phyloP scores from a whole-genome alignment of 2,888 invertebrate genomes.

The Phalera bucephala region DNA sequence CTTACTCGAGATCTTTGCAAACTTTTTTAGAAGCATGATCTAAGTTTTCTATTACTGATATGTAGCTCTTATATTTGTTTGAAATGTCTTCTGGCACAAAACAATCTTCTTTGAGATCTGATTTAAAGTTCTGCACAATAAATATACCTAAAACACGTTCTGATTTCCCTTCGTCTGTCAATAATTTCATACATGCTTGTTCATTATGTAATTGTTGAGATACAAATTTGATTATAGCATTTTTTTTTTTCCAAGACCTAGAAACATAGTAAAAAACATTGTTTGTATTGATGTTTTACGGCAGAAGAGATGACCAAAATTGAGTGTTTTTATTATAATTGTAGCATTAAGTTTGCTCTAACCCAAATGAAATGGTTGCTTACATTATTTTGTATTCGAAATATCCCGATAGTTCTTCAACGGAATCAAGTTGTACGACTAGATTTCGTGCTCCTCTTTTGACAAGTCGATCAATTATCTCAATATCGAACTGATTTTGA shows the following conservation, averaged over 20 bases:
- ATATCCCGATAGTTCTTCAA: slow-evolving; percentile 31
- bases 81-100: slow-evolving; percentile 30
- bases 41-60: slow-evolving; percentile 48
- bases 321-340: too few species aligned
- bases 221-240: too few species aligned
- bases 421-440: slow-evolving; percentile 30
- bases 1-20: slow-evolving; percentile 40
- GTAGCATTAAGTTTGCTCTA: too few species aligned
- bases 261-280: slow-evolving; percentile 24
- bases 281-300: background rate
- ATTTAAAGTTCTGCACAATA: slow-evolving; percentile 33
- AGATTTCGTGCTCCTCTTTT: slow-evolving; percentile 38
- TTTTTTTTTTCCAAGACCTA: slow-evolving; percentile 14
- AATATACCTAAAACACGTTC: slow-evolving; percentile 48
- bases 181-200: slow-evolving; percentile 33
- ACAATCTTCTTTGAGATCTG: slow-evolving; percentile 10
- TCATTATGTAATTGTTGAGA: too few species aligned
- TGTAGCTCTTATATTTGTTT: slow-evolving; percentile 36
- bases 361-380: slow-evolving; percentile 14
- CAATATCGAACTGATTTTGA: too few species aligned
- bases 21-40: slow-evolving; percentile 43
- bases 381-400: slow-evolving; percentile 32
- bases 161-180: slow-evolving; percentile 37
- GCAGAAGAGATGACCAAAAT: too few species aligned
- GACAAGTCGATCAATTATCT: too few species aligned